Evolutionary conservation across 23 tunicate genomes (phyloP).

Genomic region (Aplidium turbinatum): DNA sequence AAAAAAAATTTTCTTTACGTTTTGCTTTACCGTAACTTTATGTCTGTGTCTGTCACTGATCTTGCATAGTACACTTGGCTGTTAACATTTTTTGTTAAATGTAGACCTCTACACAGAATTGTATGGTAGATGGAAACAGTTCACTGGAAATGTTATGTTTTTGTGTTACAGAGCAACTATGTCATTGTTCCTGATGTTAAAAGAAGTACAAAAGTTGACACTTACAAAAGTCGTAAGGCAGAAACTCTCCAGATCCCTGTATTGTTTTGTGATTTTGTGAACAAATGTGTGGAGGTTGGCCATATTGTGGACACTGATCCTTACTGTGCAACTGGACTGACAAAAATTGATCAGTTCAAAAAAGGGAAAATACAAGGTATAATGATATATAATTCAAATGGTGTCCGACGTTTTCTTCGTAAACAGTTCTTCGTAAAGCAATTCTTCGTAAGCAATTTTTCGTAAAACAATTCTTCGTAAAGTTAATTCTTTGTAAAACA

Average conservation of each 20-base stretch:
- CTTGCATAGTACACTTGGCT: not conserved
- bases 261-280: constrained; percentile 27
- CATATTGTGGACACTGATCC: constrained; percentile 31
- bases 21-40: no score
- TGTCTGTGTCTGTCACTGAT: not conserved
- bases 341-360: constrained; percentile 25
- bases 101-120: not conserved
- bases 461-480: no score
- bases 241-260: constrained; percentile 28
- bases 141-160: not conserved
- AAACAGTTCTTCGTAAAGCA: not conserved
- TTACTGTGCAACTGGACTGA: not conserved
- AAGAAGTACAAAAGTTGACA: constrained; percentile 25
- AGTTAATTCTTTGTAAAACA: no score
- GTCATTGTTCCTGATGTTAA: constrained; percentile 28
- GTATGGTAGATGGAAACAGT: no score
- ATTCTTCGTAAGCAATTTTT: no score
- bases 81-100: not conserved
- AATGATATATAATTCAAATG: not conserved
- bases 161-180: constrained; percentile 15
- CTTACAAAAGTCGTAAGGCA: constrained; percentile 54
- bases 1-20: not conserved
- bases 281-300: constrained; percentile 18
- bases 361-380: constrained; percentile 50
- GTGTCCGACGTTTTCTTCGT: not conserved